phyloP scores from a whole-genome alignment of 2,888 invertebrate species.

The Calameuta idolon region DNA sequence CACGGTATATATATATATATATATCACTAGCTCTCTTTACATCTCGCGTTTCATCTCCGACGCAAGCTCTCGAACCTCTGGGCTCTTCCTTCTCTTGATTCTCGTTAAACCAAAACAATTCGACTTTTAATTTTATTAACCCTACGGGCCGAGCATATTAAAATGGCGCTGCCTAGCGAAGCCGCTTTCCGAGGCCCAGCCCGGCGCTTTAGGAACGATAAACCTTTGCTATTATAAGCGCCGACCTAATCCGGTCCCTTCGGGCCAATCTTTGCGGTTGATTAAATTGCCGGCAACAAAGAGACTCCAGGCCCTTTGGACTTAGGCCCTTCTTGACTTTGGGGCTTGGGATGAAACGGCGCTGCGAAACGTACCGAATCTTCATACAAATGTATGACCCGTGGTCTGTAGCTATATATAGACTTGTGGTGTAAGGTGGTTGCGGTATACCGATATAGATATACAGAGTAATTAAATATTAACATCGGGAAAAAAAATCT shows the following conservation, averaged over 20 bases:
- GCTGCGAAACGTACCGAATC: background rate
- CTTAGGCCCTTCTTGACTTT: background rate
- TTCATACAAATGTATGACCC: background rate
- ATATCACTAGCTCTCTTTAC: conserved; percentile 6
- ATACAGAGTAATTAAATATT: background rate
- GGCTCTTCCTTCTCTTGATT: conserved; percentile 16
- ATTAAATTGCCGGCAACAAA: background rate
- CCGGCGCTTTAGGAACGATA: background rate
- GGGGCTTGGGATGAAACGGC: background rate
- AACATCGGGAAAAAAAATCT: background rate
- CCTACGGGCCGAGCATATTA: conserved; percentile 17
- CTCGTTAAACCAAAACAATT: conserved; percentile 25
- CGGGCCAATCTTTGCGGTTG: conserved; percentile 7
- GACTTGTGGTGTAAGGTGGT: background rate
- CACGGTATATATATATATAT: background rate
- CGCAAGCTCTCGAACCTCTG: conserved; percentile 3
- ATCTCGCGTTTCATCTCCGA: conserved; percentile 12
- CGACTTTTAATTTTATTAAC: conserved; percentile 25
- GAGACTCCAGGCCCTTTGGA: background rate
- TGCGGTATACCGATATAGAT: background rate
- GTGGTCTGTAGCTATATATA: background rate
- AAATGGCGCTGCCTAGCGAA: conserved; percentile 12
- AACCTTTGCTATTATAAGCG: conserved; percentile 1
- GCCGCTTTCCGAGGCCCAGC: background rate
- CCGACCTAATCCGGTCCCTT: conserved; percentile 5